Evolutionary conservation across 2,888 invertebrate genomes (phyloP), one percentile per base, ranked within the genome.

Genomic region (Actias luna): DNA sequence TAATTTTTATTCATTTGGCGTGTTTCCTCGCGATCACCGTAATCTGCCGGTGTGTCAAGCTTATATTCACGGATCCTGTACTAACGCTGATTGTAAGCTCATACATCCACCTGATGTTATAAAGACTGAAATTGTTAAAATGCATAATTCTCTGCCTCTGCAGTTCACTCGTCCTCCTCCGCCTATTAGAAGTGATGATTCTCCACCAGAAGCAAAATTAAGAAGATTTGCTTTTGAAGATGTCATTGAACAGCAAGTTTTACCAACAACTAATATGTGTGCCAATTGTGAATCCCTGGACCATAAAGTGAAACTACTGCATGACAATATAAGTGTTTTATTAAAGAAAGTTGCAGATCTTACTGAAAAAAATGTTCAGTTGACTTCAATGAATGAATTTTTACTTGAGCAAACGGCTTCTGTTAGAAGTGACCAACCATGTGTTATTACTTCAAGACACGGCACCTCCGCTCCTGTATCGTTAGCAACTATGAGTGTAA

Each of bases 1-100:
- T 66, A 92, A 93, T 66, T 96, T 95, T 78, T 96, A 94, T 72
- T 84, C 88, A 64, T 92, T 93, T 60, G 95, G 95, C 27, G 93
- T 94, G 55, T 94, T 95, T 73, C 92, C 96, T 58, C 94, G 94
- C 4, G 85, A 85, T 63, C 69, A 76, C 50, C 80, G 86, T 1
- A 82, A 67, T 65, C 78, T 85, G 52, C 93, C 94, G 14, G 80
- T 94, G 61, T 95, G 95, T 79, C 95, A 94, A 82, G 94, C 95
- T 67, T 94, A 88, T 73, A 74, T 94, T 63, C 93, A 93, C 73
- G 94, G 94, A 29, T 89, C 92, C 52, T 95, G 95, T 73, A 81
- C 87, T 50, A 92, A 94, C 59, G 93, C 90, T 65, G 88, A 91
- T 25, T 89, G 89, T 65, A 80, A 83, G 61, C 79, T 81, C 64